These are phyloP conservation scores for Halcyon chelicuti DNA, from an alignment of 2,797 vertebrate genomes.

Conservation along the genomic window DNA sequence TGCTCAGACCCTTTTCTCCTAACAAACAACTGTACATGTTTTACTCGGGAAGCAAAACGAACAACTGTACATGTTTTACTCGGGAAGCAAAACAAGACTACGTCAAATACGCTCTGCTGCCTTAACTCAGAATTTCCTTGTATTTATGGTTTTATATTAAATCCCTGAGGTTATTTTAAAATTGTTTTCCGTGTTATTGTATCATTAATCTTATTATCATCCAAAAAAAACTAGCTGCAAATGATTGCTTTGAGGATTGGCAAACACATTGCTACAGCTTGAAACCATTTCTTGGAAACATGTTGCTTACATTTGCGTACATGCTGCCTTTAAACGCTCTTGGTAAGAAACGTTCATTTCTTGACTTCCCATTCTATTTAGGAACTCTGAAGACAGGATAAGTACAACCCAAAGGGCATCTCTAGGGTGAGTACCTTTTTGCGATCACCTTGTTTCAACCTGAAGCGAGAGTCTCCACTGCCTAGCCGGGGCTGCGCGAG, in stretches of 20 bases:
- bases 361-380: constrained; percentile 1
- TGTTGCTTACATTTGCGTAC: constrained; percentile 43
- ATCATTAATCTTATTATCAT: constrained; percentile 59
- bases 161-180: constrained; percentile 45
- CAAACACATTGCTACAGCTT: constrained; percentile 58
- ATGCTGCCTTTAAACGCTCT: constrained; percentile 6
- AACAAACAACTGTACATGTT: background rate
- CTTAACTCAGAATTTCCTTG: constrained; percentile 39
- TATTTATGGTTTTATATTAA: constrained; percentile 43
- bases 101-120: constrained; percentile 7
- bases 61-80: background rate
- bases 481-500: background rate
- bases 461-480: background rate
- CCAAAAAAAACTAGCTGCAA: constrained; percentile 53
- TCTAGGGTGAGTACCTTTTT: background rate
- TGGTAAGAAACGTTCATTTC: constrained; percentile 20
- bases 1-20: background rate
- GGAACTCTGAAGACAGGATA: background rate
- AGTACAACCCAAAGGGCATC: background rate
- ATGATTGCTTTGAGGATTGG: constrained; percentile 55
- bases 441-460: background rate
- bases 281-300: constrained; percentile 65
- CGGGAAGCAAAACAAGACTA: constrained; percentile 32
- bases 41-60: background rate
- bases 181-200: constrained; percentile 51